These are phyloP conservation scores for Physocephala rufipes DNA, from an alignment of 2,888 invertebrate species.

Conservation along the genomic window DNA sequence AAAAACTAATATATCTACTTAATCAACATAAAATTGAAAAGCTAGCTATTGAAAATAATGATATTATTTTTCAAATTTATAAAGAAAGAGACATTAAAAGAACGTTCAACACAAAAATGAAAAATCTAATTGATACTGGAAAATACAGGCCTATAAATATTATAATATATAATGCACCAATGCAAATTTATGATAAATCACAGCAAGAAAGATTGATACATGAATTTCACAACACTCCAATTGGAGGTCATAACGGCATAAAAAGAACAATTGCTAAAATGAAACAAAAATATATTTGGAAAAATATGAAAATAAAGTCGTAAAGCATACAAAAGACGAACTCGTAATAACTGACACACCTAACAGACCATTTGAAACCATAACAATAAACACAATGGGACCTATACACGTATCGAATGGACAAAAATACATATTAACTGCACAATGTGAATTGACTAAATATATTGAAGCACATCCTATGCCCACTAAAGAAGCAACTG, in stretches of 20 bases:
- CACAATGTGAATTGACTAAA: neutral
- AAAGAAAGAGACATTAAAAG: neutral
- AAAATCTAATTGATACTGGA: neutral
- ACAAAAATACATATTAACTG: neutral
- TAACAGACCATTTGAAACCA: neutral
- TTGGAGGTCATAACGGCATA: neutral
- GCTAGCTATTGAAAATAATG: too few relatives aligned
- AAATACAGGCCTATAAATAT: neutral
- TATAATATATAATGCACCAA: neutral
- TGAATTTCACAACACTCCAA: slow-evolving; percentile 5
- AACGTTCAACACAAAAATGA: neutral
- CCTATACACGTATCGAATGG: neutral
- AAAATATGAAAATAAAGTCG: slow-evolving; percentile 9
- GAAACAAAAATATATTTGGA: neutral
- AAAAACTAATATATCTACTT: too few relatives aligned
- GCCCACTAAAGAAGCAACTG: neutral
- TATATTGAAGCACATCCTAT: slow-evolving; percentile 9
- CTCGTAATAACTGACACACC: neutral
- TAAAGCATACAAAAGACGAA: neutral
- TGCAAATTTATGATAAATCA: neutral
- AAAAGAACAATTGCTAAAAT: slow-evolving; percentile 10
- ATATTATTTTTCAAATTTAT: too few relatives aligned
- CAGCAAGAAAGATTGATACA: slow-evolving; percentile 10
- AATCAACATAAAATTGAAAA: too few relatives aligned
- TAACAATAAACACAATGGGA: neutral